Percentiles rank a stretch among this genome's conserved stretches.
These are phyloP conservation scores for Microplitis demolitor DNA, from an alignment of 1,140 invertebrate species.

Conservation along the genomic window DNA sequence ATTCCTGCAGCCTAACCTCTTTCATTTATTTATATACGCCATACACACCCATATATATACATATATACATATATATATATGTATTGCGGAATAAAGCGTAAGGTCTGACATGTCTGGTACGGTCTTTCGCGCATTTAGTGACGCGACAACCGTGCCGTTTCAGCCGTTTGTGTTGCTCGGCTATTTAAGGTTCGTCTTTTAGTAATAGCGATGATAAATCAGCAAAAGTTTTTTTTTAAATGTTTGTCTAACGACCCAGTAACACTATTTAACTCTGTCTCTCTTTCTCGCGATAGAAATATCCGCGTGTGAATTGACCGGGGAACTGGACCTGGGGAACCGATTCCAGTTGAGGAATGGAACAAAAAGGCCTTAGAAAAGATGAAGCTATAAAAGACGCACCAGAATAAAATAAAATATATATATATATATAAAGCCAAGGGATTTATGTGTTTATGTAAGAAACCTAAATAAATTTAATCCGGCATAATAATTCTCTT, in stretches of 20 bases:
- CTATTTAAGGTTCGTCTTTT: slow-evolving; percentile 12
- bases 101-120: neutral
- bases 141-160: neutral
- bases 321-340: too few species aligned
- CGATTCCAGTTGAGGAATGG: too few species aligned
- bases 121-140: neutral
- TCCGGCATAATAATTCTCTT: neutral
- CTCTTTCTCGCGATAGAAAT: neutral
- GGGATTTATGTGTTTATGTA: neutral
- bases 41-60: too few species aligned
- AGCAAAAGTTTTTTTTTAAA: neutral
- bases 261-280: slow-evolving; percentile 30
- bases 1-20: too few species aligned
- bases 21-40: too few species aligned
- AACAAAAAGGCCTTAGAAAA: too few species aligned
- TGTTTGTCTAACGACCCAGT: slow-evolving; percentile 26
- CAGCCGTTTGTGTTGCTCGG: neutral
- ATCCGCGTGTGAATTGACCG: neutral
- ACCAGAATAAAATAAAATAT: neutral
- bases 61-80: too few species aligned
- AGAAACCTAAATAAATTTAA: neutral
- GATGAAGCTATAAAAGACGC: too few species aligned
- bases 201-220: slow-evolving; percentile 14
- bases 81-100: neutral
- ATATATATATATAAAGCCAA: neutral